Evolutionary conservation across 1,140 invertebrate genomes (phyloP), one percentile per base, ranked within the genome.

Genomic region (Mizuhopecten yessoensis): DNA sequence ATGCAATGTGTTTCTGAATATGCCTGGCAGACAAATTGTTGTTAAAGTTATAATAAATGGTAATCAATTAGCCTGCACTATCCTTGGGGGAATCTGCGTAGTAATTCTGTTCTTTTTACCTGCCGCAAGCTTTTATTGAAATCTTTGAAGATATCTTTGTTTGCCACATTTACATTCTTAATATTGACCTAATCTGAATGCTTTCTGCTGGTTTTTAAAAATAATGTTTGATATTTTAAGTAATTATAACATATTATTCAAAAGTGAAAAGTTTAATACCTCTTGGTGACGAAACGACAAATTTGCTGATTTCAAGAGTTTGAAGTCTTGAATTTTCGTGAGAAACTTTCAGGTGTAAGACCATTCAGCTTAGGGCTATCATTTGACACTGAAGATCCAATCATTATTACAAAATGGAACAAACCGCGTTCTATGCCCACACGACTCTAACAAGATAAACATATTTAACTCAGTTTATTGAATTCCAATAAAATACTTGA

Each of bases 381-480:
- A 1, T 75, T 75, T 75, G n/a, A 29, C 57, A 75, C 57, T 13
- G n/a, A n/a, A 75, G 23, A 75, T 75, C 29, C n/a, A 75, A 75
- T 75, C 29, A 29, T 75, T 7, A 75, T 75, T 75, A 29, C 20
- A 75, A 75, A 75, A 75, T 75, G 23, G 57, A 75, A 75, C 42
- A 45, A 45, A 45, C 42, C 17, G 29, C 17, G n/a, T 75, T 11
- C 57, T 75, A 29, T 75, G 57, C 2, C 1, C n/a, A 75, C 57
- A 29, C 17, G 57, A 75, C 23, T 11, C 45, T 57, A 75, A 29
- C n/a, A 75, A 75, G n/a, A 75, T 75, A 75, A 75, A 75, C n/a
- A 75, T 13, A 75, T 75, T 75, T 29, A 75, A 75, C n/a, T 75
- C 57, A 75, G 29, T 75, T 75, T 75, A 75, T 75, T 75, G 57